Conservation (phyloP, 2,797 vertebrate genomes). For the Fistularia commersonii region DNA sequence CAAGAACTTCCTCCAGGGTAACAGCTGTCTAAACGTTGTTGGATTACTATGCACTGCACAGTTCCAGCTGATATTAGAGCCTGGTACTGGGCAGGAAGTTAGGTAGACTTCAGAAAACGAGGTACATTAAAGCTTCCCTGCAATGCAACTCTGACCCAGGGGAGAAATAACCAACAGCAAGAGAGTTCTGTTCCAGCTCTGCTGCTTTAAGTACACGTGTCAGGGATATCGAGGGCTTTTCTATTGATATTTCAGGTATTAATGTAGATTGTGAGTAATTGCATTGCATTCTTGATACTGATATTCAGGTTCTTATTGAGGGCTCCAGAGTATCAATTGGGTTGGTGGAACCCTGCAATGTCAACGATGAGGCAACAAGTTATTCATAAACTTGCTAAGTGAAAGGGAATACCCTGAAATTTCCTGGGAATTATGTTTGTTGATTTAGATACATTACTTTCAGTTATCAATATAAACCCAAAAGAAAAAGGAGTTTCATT, state of each 20-base stretch:
- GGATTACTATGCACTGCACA: slow-evolving; percentile 74
- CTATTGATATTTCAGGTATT: slow-evolving; percentile 63
- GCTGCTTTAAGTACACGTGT: slow-evolving; percentile 71
- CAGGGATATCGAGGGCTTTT: slow-evolving; percentile 63
- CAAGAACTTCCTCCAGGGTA: slow-evolving; percentile 83
- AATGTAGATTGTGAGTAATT: slow-evolving; percentile 55
- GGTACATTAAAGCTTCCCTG: slow-evolving; percentile 54
- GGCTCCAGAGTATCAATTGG: slow-evolving; percentile 43
- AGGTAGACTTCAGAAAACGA: slow-evolving; percentile 49
- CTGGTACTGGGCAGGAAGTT: slow-evolving; percentile 70
- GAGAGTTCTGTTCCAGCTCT: slow-evolving; percentile 50
- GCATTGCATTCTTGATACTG: slow-evolving; percentile 61
- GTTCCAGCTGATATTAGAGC: slow-evolving; percentile 75
- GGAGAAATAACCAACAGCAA: slow-evolving; percentile 59
- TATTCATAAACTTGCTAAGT: slow-evolving; percentile 53
- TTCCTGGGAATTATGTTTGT: slow-evolving; percentile 44
- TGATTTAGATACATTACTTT: slow-evolving; percentile 28
- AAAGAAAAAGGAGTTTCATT: slow-evolving; percentile 49
- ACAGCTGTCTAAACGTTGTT: slow-evolving; percentile 87
- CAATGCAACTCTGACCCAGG: slow-evolving; percentile 45
- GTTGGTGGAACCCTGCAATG: slow-evolving; percentile 14
- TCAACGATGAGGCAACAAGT: slow-evolving; percentile 50
- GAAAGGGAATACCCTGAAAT: slow-evolving; percentile 68
- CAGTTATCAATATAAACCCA: slow-evolving; percentile 24
- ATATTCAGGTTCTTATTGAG: slow-evolving; percentile 47